phyloP scores from a whole-genome alignment of 2,888 invertebrate genomes.

The Andrena hattorfiana region DNA sequence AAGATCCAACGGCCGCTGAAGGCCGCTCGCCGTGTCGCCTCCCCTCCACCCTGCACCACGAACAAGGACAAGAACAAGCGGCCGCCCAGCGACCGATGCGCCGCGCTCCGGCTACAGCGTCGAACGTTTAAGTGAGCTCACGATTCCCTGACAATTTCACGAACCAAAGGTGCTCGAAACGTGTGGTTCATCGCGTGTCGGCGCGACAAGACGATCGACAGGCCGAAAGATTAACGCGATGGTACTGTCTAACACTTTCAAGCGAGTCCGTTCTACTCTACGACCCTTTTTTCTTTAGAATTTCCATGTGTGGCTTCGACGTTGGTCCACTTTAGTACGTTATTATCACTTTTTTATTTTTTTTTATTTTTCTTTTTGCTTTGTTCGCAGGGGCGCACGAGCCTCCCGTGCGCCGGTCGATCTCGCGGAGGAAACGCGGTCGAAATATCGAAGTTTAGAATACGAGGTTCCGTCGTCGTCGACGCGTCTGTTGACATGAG shows the following conservation, averaged over 20 bases:
- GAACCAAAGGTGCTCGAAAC: conserved; percentile 1
- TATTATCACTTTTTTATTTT: conserved; percentile 69
- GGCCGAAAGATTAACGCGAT: conserved; percentile 68
- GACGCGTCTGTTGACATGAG: conserved; percentile 8
- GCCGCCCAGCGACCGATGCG: not conserved
- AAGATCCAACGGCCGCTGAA: not conserved
- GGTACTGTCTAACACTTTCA: conserved; percentile 72
- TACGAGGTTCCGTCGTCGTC: not conserved
- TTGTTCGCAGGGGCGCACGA: conserved; percentile 21
- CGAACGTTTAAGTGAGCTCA: not conserved
- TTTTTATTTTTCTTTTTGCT: not conserved
- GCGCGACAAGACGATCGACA: conserved; percentile 27
- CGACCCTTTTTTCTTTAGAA: conserved; percentile 73
- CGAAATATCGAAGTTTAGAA: conserved; percentile 18
- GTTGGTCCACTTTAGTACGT: conserved; percentile 76
- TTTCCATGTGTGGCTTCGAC: conserved; percentile 75
- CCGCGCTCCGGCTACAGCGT: not conserved
- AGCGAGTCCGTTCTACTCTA: conserved; percentile 71
- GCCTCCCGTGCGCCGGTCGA: not conserved
- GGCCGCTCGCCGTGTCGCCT: not conserved
- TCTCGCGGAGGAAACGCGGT: conserved; percentile 30
- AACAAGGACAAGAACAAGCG: not conserved
- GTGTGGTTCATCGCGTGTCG: not conserved
- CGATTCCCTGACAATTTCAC: not conserved
- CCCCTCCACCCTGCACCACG: not conserved